Evolutionary conservation across 30 jellyfish, hydroid and myxozoan genomes (phyloP).

Genomic region (Hydra vulgaris): DNA sequence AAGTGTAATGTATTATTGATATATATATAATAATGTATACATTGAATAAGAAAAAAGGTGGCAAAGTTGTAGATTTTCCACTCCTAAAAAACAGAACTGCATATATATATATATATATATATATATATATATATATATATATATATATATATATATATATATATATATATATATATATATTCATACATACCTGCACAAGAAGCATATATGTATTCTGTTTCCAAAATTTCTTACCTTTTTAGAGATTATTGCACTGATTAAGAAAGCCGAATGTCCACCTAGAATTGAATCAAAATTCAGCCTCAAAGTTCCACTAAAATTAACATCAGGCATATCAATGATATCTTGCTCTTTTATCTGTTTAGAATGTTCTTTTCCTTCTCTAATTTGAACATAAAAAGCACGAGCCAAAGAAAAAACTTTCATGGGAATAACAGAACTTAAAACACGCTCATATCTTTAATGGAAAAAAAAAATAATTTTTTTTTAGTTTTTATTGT

Average conservation of each 20-base stretch:
- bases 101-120: no score
- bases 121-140: no score
- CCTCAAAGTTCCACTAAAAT: not conserved
- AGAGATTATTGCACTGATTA: conserved; percentile 30
- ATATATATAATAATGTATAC: no score
- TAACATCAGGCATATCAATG: conserved; percentile 14
- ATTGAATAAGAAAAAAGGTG: no score
- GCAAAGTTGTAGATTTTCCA: no score
- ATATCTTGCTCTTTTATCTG: conserved; percentile 13
- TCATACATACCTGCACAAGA: no score
- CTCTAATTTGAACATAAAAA: conserved; percentile 31
- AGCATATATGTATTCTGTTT: no score
- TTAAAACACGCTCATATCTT: conserved; percentile 41
- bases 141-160: no score
- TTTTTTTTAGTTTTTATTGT: not conserved
- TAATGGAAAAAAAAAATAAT: not conserved
- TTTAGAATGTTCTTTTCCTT: conserved; percentile 40
- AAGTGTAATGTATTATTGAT: no score
- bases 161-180: no score
- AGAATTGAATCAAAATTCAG: conserved; percentile 16
- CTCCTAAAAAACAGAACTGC: no score
- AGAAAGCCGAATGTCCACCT: conserved; percentile 64
- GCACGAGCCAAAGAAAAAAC: conserved; percentile 30
- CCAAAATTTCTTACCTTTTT: conserved; percentile 18
- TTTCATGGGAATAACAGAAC: conserved; percentile 38